Percentiles rank a stretch among this genome's conserved stretches.
Conservation (phyloP, 2,797 vertebrate genomes). For the Acipenser ruthenus region DNA sequence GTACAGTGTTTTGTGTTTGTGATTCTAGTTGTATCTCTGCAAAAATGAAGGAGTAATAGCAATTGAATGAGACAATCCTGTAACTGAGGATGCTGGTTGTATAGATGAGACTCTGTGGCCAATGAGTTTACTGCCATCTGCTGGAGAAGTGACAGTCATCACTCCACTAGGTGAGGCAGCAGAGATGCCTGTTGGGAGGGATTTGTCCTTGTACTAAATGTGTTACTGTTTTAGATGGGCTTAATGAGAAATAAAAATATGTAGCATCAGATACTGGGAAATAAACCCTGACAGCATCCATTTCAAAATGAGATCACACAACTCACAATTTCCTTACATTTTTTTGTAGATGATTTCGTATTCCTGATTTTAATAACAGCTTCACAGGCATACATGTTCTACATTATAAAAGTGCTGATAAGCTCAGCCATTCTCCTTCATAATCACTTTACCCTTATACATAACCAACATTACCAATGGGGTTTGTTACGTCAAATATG, state of each 20-base stretch:
- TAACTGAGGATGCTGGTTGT: fast-evolving
- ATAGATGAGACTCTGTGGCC: conserved; percentile 34
- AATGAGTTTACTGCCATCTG: conserved; percentile 12
- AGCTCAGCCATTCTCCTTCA: too few relatives aligned
- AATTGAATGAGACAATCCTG: fast-evolving
- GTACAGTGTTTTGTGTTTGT: not conserved
- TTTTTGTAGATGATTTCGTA: too few relatives aligned
- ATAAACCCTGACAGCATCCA: too few relatives aligned
- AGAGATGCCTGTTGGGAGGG: not conserved
- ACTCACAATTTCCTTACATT: too few relatives aligned
- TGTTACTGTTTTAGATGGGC: not conserved
- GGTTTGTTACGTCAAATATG: too few relatives aligned
- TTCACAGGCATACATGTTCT: too few relatives aligned
- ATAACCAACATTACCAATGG: too few relatives aligned
- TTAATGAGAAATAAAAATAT: not conserved
- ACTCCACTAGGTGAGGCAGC: conserved; percentile 5
- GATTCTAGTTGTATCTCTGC: not conserved
- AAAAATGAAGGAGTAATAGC: not conserved
- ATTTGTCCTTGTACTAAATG: not conserved
- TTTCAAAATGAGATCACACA: too few relatives aligned
- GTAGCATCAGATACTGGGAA: not conserved
- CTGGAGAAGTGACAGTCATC: not conserved
- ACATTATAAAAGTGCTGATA: too few relatives aligned
- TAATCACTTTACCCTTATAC: too few relatives aligned
- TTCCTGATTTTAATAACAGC: too few relatives aligned